phyloP scores from a whole-genome alignment of 2,113 vertebrate species.

The Platichthys stellatus region DNA sequence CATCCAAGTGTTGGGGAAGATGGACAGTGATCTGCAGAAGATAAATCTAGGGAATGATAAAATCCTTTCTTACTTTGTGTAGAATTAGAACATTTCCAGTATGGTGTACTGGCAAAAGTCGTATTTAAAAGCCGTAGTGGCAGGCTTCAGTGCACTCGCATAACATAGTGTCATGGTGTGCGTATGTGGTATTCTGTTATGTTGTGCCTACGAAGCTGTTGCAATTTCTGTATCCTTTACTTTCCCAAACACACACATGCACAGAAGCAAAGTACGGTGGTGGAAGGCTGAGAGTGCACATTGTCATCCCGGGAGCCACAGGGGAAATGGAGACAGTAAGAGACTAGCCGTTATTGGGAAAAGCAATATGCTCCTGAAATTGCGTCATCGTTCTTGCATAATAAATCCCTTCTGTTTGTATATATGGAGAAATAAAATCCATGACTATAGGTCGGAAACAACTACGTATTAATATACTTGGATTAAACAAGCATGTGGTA shows the following conservation, averaged over 20 bases:
- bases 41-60: neutral
- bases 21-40: neutral
- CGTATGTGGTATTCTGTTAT: constrained; percentile 1
- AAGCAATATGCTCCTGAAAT: constrained; percentile 74
- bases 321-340: constrained; percentile 52
- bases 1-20: no score
- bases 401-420: constrained; percentile 69
- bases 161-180: neutral
- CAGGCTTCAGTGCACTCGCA: neutral
- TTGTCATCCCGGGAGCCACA: constrained; percentile 33
- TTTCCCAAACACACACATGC: constrained; percentile 15
- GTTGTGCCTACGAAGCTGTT: neutral
- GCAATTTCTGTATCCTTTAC: constrained; percentile 3
- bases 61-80: neutral
- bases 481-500: constrained; percentile 1
- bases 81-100: neutral
- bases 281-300: constrained; percentile 29
- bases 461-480: neutral
- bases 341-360: constrained; percentile 67
- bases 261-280: constrained; percentile 9
- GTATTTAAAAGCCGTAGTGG: neutral
- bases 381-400: constrained; percentile 74
- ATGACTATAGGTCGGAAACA: neutral
- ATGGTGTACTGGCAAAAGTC: neutral
- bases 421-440: constrained; percentile 44